Evolutionary conservation across 2,797 vertebrate species (phyloP), one percentile per base, ranked within the genome.

Genomic region (Pipistrellus nathusii): DNA sequence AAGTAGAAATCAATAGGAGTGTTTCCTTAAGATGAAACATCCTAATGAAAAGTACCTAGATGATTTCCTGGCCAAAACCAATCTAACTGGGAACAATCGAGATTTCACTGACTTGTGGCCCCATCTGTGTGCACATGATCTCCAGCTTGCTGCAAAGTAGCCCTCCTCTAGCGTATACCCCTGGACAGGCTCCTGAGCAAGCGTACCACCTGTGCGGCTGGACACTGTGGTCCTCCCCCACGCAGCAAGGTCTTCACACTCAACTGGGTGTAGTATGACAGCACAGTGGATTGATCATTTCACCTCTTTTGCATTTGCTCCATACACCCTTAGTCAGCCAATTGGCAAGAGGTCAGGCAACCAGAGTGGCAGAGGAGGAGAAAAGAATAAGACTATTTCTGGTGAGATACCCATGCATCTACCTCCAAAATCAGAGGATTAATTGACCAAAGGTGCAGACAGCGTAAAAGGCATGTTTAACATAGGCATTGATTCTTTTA

Each of bases 11-110:
- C 51, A 76, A 64, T 46, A 85, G 8, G 14, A 48, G 1, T 73
- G 6, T 66, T 90, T 84, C 35, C 41, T 6, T 57, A 35, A 78
- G 51, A 57, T 4, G 21, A 53, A 88, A 32, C 53, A 71, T 30
- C 51, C 84, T 83, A 59, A 84, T 83, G 46, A 62, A 94, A 92
- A 92, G 18, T 80, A 30, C 21, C 30, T 69, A 12, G 21, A 25
- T 90, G 64, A 57, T 82, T 93, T 94, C 38, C 85, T 78, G 62
- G 48, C 48, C 85, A 38, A 81, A 81, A 85, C 27, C 14, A 69
- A 41, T 27, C 25, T 76, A 59, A 18, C 4, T 25, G 11, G 59
- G 41, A 75, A 86, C 5, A 44, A 59, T 35, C 14, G n/a, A 87
- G 81, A 78, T 91, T 32, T 93, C 44, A 73, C 27, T 32, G 17